Evolutionary conservation across 2,797 vertebrate species (phyloP).

Genomic region (Geotrypetes seraphini): DNA sequence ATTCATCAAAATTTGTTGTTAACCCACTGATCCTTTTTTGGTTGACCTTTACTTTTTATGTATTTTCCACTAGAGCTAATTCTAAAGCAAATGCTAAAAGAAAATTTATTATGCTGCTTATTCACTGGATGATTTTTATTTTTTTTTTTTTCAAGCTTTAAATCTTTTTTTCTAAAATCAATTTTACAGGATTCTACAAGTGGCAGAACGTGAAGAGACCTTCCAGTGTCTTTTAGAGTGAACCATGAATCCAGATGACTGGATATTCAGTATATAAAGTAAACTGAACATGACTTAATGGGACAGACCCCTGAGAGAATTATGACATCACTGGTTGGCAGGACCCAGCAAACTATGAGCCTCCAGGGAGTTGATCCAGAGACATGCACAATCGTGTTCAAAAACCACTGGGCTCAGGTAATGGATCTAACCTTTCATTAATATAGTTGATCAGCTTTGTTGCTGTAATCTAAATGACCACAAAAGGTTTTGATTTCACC

Average conservation of each 20-base stretch:
- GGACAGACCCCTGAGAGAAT: slow-evolving; percentile 31
- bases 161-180: no score
- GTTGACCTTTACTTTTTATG: no score
- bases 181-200: slow-evolving; percentile 31
- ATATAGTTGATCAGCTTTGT: no score
- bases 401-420: slow-evolving; percentile 98
- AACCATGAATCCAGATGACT: slow-evolving; percentile 25
- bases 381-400: slow-evolving; percentile 98
- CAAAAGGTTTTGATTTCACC: no score
- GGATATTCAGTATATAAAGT: slow-evolving; percentile 11
- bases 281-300: slow-evolving; percentile 69
- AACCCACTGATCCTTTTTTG: no score
- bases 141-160: no score
- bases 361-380: slow-evolving; percentile 88
- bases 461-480: no score
- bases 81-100: no score
- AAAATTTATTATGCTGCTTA: no score
- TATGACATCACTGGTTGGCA: slow-evolving; percentile 81
- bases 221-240: slow-evolving; percentile 10
- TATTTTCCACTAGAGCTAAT: no score
- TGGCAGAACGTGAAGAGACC: slow-evolving; percentile 13
- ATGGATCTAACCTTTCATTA: slow-evolving; percentile 20
- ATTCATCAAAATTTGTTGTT: no score
- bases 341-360: slow-evolving; percentile 63
- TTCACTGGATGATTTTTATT: no score